Evolutionary conservation across 2,888 invertebrate species (phyloP).

Genomic region (Tetranychus piercei): DNA sequence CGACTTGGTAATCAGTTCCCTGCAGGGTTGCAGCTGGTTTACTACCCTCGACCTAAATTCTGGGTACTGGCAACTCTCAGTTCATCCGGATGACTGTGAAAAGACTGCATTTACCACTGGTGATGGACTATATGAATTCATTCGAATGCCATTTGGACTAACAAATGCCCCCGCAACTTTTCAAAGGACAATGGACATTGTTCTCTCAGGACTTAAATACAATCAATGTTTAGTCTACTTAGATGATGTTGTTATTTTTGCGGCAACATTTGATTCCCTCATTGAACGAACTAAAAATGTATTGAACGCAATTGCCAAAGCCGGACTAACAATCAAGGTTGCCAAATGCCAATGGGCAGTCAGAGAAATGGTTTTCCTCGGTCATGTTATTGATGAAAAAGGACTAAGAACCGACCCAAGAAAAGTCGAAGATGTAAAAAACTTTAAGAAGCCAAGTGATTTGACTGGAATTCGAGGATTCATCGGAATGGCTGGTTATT

Average conservation of each 20-base stretch:
- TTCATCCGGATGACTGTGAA: not conserved
- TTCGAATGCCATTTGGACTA: slow-evolving; percentile 16
- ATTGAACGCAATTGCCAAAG: not conserved
- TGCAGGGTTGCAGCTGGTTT: not conserved
- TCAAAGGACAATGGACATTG: slow-evolving; percentile 11
- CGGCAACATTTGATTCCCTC: slow-evolving; percentile 4
- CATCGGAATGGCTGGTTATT: slow-evolving; percentile 6
- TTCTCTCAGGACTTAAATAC: not conserved
- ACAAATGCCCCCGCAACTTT: slow-evolving; percentile 12
- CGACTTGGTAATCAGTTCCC: not conserved
- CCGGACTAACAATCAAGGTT: slow-evolving; percentile 7
- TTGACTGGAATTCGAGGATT: slow-evolving; percentile 3
- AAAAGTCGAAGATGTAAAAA: slow-evolving; percentile 10
- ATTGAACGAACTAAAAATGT: not conserved
- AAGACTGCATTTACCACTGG: slow-evolving; percentile 13
- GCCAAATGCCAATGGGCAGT: slow-evolving; percentile 11
- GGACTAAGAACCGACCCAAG: slow-evolving; percentile 13
- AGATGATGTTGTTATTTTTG: slow-evolving; percentile 15
- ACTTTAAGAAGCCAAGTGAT: slow-evolving; percentile 16
- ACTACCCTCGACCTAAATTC: slow-evolving; percentile 9
- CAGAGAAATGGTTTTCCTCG: slow-evolving; percentile 7
- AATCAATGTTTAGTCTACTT: slow-evolving; percentile 11
- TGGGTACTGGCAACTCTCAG: slow-evolving; percentile 13
- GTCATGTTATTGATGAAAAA: slow-evolving; percentile 4
- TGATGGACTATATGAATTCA: slow-evolving; percentile 9